Evolutionary conservation across 1,140 invertebrate species (phyloP).

Genomic region (Brachionus rubens): DNA sequence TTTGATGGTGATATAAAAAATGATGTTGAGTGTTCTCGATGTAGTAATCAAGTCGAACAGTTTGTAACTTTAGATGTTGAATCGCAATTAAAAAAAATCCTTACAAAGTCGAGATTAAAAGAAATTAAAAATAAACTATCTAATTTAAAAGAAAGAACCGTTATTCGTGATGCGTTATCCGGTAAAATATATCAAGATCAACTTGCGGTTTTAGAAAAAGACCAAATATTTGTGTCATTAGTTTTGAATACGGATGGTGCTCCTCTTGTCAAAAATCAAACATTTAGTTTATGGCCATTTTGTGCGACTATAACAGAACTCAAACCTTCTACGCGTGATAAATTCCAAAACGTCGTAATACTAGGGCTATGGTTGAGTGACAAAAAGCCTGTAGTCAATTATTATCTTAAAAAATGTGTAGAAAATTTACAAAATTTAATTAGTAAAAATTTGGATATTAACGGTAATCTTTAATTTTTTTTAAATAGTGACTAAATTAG

Average conservation of each 20-base stretch:
- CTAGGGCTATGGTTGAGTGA: neutral
- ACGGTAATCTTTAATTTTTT: neutral
- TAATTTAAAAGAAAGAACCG: too few relatives aligned
- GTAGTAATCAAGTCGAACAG: too few relatives aligned
- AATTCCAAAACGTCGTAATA: neutral
- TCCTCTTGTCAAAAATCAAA: neutral
- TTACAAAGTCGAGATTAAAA: too few relatives aligned
- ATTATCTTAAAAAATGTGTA: neutral
- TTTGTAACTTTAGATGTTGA: too few relatives aligned
- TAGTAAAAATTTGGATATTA: neutral
- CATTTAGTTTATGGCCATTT: neutral
- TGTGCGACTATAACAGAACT: neutral
- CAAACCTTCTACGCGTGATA: neutral
- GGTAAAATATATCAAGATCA: too few relatives aligned
- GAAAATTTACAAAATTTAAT: neutral
- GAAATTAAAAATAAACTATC: too few relatives aligned
- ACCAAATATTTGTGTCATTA: neutral
- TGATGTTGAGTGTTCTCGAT: too few relatives aligned
- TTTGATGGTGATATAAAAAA: too few relatives aligned
- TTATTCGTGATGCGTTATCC: too few relatives aligned
- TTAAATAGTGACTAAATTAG: too few relatives aligned
- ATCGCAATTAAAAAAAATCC: too few relatives aligned
- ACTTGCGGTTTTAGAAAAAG: neutral
- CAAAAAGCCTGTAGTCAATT: neutral
- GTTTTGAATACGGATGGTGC: neutral